Evolutionary conservation across 2,888 invertebrate species (phyloP).

Genomic region (Chirona hameri): DNA sequence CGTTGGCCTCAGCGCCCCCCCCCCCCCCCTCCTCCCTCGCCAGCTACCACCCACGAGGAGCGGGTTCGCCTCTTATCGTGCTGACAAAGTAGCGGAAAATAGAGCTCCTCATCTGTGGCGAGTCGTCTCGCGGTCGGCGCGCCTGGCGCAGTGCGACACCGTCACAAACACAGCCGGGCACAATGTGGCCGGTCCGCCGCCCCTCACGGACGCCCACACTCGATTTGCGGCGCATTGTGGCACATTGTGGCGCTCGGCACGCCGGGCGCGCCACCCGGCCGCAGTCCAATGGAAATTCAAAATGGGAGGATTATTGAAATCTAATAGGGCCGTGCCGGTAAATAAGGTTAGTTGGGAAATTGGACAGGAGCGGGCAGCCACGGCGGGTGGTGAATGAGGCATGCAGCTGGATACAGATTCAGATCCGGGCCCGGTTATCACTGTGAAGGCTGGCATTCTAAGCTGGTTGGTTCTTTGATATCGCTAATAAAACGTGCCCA

Average conservation of each 20-base stretch:
- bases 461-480: too few relatives aligned
- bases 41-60: not conserved
- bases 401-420: not conserved
- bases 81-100: not conserved
- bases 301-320: slow-evolving; percentile 1
- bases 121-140: not conserved
- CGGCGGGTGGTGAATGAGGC: not conserved
- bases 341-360: slow-evolving; percentile 1
- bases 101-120: not conserved
- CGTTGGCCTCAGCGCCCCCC: not conserved
- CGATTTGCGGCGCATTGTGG: not conserved
- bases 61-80: not conserved
- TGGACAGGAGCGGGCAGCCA: not conserved
- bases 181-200: not conserved
- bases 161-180: not conserved
- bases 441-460: too few relatives aligned
- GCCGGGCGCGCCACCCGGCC: not conserved
- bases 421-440: too few relatives aligned
- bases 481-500: too few relatives aligned
- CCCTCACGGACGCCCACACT: not conserved
- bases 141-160: not conserved
- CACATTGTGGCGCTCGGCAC: not conserved
- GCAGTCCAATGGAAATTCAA: not conserved
- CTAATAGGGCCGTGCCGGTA: not conserved
- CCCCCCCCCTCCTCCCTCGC: not conserved